A percentile compares a stretch with the other conserved stretches of the same genome.
Evolutionary conservation across 2,797 vertebrate genomes (phyloP).

Genomic region (Salarias fasciatus): DNA sequence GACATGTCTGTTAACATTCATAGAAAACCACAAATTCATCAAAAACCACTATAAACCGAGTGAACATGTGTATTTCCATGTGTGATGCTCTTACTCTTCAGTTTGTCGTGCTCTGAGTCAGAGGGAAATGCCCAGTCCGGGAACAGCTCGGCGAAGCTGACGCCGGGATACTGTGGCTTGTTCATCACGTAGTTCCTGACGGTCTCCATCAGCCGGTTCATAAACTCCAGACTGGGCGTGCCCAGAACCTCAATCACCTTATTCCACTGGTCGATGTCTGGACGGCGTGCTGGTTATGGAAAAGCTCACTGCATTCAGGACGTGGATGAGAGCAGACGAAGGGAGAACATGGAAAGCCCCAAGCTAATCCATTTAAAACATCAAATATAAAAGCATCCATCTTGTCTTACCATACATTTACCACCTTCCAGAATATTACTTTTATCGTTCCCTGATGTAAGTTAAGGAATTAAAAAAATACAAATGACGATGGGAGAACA

Average conservation of each 20-base stretch:
- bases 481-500: neutral
- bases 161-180: conserved; percentile 94
- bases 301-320: conserved; percentile 20
- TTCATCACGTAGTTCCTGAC: conserved; percentile 99
- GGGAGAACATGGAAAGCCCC: conserved; percentile 1
- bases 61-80: neutral
- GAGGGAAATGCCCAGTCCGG: conserved; percentile 97
- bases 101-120: conserved; percentile 94
- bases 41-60: no score
- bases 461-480: neutral
- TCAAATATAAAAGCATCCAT: neutral
- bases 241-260: conserved; percentile 98
- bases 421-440: no score
- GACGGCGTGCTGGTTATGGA: conserved; percentile 56
- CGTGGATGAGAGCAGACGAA: conserved; percentile 1
- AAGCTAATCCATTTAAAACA: neutral
- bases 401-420: no score
- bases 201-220: conserved; percentile 97
- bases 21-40: no score
- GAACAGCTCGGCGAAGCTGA: conserved; percentile 94
- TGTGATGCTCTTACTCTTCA: conserved; percentile 89
- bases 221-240: conserved; percentile 93
- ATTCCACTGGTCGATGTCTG: conserved; percentile 99
- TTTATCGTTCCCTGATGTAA: no score
- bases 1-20: no score